Evolutionary conservation across 2,113 vertebrate genomes (phyloP), one percentile per base, ranked within the genome.

Genomic region (Gobio gobio): DNA sequence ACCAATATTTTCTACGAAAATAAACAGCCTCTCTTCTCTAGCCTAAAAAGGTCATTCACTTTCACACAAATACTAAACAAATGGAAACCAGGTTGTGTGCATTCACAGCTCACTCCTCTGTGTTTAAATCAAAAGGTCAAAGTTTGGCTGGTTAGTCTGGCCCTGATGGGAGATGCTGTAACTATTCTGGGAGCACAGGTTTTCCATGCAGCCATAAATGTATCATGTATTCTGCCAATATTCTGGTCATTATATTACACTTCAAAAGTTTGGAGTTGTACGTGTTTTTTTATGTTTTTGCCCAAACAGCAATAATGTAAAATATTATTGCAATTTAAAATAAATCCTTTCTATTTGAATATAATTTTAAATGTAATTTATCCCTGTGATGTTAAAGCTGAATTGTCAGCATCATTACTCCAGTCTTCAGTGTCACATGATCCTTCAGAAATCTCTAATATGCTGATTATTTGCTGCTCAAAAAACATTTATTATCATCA

Each of bases 51-150:
- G 81, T 26, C 49, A 24, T 36, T 83, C 33, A 73, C 47, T 83
- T 82, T 72, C 49, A 83, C 66, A 83, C 64, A 72, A 73, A 81
- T 29, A 54, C 64, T 83, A 54, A 68, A 82, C 79, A 82, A 54
- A 68, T 36, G 10, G 33, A 61, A 78, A 59, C n/a, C 54, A 66
- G 63, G 24, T 22, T 81, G 8, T 68, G 43, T 14, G 26, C n/a
- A 24, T 43, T 43, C 36, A 70, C 33, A 70, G 20, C 22, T 70
- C 18, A 70, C 33, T 59, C n/a, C 20, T 0, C 18, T n/a, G 36
- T 43, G 66, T 43, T 70, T 70, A 43, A 20, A 70, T 40, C 66
- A 70, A 70, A 40, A 70, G 66, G 66, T 70, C 36, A 70, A 43
- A 22, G 9, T 43, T 43, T 40, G 66, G 18, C 20, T 70, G 66